Conservation (phyloP, 2,888 invertebrate genomes). For the Malthinus seriepunctatus region DNA sequence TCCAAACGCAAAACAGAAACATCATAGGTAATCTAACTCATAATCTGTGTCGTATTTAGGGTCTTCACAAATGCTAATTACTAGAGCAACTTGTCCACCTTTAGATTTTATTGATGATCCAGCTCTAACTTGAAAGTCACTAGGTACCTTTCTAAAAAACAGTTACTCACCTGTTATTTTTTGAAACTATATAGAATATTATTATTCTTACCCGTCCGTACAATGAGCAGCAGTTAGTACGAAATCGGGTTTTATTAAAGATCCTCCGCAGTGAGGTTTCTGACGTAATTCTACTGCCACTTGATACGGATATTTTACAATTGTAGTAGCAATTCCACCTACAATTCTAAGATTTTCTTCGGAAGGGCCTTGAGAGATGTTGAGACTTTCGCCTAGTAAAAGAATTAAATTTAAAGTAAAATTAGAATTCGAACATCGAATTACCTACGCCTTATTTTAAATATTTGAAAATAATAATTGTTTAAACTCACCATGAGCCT, state of each 20-base stretch:
- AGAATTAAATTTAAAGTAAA: too few relatives aligned
- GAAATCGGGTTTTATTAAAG: conserved; percentile 14
- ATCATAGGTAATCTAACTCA: too few relatives aligned
- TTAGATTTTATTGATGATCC: conserved; percentile 3
- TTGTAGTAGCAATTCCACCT: conserved; percentile 14
- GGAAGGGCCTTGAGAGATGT: neutral
- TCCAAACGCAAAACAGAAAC: conserved; percentile 6
- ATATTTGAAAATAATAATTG: too few relatives aligned
- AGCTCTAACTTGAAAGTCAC: conserved; percentile 8
- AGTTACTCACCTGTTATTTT: too few relatives aligned
- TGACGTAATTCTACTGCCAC: conserved; percentile 12
- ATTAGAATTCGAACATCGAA: too few relatives aligned
- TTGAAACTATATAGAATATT: neutral
- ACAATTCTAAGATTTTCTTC: conserved; percentile 21
- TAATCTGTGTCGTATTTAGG: too few relatives aligned
- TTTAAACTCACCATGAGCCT: too few relatives aligned
- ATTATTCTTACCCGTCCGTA: neutral
- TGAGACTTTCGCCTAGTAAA: too few relatives aligned
- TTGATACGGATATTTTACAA: conserved; percentile 23
- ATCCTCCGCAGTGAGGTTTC: conserved; percentile 23
- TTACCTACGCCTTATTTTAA: too few relatives aligned
- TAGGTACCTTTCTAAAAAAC: too few relatives aligned
- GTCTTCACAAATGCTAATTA: conserved; percentile 1
- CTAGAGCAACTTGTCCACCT: conserved; percentile 11
- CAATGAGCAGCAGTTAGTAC: conserved; percentile 29